Conservation (phyloP, 53 echinoderm and acorn worm species). For the Hippasteria phrygiana region DNA sequence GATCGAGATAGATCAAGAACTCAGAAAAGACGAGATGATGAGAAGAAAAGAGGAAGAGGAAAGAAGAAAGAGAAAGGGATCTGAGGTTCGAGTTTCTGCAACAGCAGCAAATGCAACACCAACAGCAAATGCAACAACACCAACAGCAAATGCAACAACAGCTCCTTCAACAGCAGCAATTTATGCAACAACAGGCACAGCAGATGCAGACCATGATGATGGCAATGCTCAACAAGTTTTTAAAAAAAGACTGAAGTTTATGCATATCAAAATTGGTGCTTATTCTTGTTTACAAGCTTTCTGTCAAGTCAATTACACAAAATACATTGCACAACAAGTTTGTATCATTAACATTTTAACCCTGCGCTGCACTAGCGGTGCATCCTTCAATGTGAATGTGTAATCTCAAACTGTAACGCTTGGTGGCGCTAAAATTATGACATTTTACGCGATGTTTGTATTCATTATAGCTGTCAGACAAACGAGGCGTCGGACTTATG, state of each 20-base stretch:
- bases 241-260: slow-evolving; percentile 25
- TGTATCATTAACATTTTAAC: not conserved
- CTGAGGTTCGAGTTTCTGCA: slow-evolving; percentile 30
- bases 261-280: not conserved
- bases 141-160: slow-evolving; percentile 42
- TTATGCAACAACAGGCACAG: slow-evolving; percentile 24
- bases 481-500: too few species aligned
- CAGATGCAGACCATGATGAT: slow-evolving; percentile 52
- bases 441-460: too few species aligned
- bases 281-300: not conserved
- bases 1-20: slow-evolving; percentile 25
- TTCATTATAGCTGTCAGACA: too few species aligned
- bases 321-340: not conserved
- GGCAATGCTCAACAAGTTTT: slow-evolving; percentile 27
- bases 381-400: too few species aligned
- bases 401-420: too few species aligned
- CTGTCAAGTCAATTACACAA: not conserved
- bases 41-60: slow-evolving; percentile 20
- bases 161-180: not conserved
- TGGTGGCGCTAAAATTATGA: too few species aligned
- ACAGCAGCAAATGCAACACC: slow-evolving; percentile 42
- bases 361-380: too few species aligned
- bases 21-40: slow-evolving; percentile 41
- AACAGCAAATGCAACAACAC: slow-evolving; percentile 33
- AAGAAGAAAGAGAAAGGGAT: slow-evolving; percentile 38